These are phyloP conservation scores for Myotis brandtii DNA, from an alignment of 2,113 vertebrate genomes.

Conservation along the genomic window DNA sequence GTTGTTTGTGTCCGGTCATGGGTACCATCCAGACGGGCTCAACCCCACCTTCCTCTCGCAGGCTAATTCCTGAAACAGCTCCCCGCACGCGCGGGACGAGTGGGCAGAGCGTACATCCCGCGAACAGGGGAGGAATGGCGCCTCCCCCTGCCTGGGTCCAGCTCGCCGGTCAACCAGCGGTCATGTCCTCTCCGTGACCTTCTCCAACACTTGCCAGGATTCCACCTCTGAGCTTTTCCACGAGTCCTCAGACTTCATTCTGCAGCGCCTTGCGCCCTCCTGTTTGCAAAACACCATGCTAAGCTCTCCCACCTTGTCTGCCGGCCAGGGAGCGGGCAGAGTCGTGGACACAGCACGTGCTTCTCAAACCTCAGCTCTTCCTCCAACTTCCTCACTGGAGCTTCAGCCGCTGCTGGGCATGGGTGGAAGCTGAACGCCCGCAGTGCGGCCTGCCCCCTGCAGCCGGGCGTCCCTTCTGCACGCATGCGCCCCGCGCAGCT, in stretches of 20 bases:
- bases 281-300: not conserved
- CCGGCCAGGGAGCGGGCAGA: not conserved
- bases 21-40: not conserved
- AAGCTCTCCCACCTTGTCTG: not conserved
- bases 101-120: not conserved
- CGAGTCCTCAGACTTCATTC: not conserved
- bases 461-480: rapidly evolving
- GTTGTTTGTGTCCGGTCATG: not conserved
- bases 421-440: not conserved
- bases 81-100: rapidly evolving
- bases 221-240: not conserved
- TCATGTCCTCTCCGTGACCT: not conserved
- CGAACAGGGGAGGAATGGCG: too few relatives aligned
- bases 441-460: not conserved
- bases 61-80: not conserved
- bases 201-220: not conserved
- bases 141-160: not conserved
- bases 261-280: not conserved
- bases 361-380: not conserved
- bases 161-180: not conserved
- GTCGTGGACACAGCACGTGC: not conserved
- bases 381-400: not conserved
- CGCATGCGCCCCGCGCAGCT: rapidly evolving
- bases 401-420: not conserved
- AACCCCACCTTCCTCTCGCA: not conserved